A percentile compares a stretch with the other conserved stretches of the same genome.
Evolutionary conservation across 2,888 invertebrate species (phyloP).

Genomic region (Strigamia transsilvanica): DNA sequence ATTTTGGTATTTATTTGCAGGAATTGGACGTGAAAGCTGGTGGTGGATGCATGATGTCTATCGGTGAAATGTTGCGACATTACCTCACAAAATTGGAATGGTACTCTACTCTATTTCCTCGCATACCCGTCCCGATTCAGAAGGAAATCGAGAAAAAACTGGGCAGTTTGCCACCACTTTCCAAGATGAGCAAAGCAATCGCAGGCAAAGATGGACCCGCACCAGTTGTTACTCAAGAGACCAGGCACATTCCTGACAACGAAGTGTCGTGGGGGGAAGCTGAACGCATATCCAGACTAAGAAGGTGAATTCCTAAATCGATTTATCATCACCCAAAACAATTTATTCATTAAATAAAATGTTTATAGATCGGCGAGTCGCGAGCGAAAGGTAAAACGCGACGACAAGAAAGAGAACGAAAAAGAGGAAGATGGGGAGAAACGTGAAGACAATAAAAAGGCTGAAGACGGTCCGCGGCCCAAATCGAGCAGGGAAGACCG

Average conservation of each 20-base stretch:
- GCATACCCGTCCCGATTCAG: constrained; percentile 96
- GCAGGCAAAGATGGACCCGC: constrained; percentile 55
- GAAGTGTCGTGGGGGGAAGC: constrained; percentile 57
- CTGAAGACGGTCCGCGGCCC: constrained; percentile 6
- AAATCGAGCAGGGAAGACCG: constrained; percentile 48
- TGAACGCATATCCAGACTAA: constrained; percentile 54
- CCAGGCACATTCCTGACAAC: constrained; percentile 56
- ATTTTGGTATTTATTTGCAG: constrained; percentile 63
- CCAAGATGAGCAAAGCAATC: constrained; percentile 68
- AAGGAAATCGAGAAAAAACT: constrained; percentile 86
- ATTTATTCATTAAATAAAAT: too few relatives aligned
- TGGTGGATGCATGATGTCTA: constrained; percentile 89
- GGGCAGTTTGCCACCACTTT: constrained; percentile 60
- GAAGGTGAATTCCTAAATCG: constrained; percentile 51
- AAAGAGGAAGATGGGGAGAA: constrained; percentile 61
- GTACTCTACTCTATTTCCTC: constrained; percentile 97
- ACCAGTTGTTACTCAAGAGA: constrained; percentile 54
- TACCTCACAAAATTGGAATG: constrained; percentile 96
- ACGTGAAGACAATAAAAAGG: constrained; percentile 52
- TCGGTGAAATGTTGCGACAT: constrained; percentile 91
- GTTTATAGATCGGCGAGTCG: constrained; percentile 53
- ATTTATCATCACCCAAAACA: too few relatives aligned
- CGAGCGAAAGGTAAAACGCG: constrained; percentile 44
- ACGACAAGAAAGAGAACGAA: constrained; percentile 54
- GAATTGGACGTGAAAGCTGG: constrained; percentile 98